Evolutionary conservation across 2,113 vertebrate species (phyloP).

Genomic region (Toxostoma redivivum): DNA sequence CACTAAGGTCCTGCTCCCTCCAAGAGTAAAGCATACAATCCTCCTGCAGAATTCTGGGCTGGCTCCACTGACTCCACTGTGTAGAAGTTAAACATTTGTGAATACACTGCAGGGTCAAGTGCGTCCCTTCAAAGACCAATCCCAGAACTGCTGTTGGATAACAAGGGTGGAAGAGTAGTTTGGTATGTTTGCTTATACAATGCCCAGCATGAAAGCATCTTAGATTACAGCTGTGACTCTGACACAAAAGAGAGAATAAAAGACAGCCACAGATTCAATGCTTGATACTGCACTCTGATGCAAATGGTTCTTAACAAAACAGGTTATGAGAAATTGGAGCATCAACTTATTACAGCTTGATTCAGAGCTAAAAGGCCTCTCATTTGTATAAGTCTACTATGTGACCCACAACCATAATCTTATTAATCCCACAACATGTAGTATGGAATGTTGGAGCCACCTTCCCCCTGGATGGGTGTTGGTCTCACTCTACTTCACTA

Average conservation of each 20-base stretch:
- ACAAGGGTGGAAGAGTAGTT: background rate
- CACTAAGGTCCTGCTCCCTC: background rate
- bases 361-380: background rate
- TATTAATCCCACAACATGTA: background rate
- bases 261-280: background rate
- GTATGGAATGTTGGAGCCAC: background rate
- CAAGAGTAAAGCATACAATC: background rate
- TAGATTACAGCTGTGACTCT: background rate
- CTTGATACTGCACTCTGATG: background rate
- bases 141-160: background rate
- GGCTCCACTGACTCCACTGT: background rate
- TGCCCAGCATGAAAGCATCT: background rate
- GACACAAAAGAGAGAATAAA: background rate
- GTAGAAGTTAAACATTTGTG: background rate
- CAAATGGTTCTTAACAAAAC: background rate
- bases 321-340: background rate
- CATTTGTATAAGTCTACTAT: background rate
- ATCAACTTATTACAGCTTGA: background rate
- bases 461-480: background rate
- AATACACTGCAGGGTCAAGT: background rate
- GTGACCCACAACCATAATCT: background rate
- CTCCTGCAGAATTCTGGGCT: background rate
- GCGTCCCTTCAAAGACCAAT: background rate
- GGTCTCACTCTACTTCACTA: background rate
- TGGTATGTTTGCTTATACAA: background rate